A percentile compares a stretch with the other conserved stretches of the same genome.
Conservation (phyloP, 92 coral and sea anemone species). For the Heteractis magnifica region DNA sequence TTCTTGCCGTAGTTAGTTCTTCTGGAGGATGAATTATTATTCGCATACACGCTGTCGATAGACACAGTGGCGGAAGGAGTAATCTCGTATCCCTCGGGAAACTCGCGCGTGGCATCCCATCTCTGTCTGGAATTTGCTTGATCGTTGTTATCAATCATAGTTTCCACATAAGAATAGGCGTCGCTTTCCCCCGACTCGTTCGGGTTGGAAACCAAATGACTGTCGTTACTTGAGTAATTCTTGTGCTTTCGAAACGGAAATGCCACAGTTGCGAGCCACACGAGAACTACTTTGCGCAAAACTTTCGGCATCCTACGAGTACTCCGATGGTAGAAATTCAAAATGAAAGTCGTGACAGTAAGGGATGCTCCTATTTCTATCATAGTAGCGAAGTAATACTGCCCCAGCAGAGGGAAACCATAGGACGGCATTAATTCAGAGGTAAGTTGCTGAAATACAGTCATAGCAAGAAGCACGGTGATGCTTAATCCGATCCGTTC, state of each 20-base stretch:
- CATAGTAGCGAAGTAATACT: conserved; percentile 90
- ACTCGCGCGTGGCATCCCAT: conserved; percentile 5
- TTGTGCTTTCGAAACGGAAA: conserved; percentile 44
- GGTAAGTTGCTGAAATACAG: conserved; percentile 93
- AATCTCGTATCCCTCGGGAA: conserved; percentile 7
- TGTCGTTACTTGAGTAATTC: neutral
- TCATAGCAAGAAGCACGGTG: conserved; percentile 94
- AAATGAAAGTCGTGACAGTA: conserved; percentile 79
- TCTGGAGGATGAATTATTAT: neutral
- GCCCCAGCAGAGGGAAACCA: conserved; percentile 89
- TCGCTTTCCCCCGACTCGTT: conserved; percentile 24
- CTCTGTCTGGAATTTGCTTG: conserved; percentile 1
- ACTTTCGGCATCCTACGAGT: conserved; percentile 89
- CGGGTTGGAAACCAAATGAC: neutral
- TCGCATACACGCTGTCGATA: neutral
- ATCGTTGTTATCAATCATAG: conserved; percentile 20
- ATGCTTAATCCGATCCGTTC: conserved; percentile 95
- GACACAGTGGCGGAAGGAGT: neutral
- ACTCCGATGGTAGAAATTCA: conserved; percentile 93
- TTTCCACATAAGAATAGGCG: conserved; percentile 10
- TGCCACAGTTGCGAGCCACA: conserved; percentile 82
- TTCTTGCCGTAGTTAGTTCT: neutral
- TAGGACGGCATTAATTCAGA: conserved; percentile 95
- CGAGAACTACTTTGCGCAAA: conserved; percentile 61
- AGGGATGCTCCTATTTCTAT: conserved; percentile 86